phyloP scores from a whole-genome alignment of 2,113 vertebrate species.

The Dendropsophus ebraccatus region DNA sequence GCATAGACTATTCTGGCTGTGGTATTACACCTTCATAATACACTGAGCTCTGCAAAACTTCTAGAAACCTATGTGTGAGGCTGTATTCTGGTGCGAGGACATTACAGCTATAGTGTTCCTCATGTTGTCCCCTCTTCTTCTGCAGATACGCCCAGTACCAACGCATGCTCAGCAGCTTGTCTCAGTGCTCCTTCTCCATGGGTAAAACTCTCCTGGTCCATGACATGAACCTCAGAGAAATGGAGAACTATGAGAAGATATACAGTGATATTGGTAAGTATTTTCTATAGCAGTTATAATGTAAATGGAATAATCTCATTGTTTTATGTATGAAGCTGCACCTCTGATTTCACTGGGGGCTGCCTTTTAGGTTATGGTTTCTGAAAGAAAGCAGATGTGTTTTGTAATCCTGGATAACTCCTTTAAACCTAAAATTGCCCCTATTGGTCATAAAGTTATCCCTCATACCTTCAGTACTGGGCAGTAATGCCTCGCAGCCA shows the following conservation, averaged over 20 bases:
- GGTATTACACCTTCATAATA: neutral
- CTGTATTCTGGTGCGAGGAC: neutral
- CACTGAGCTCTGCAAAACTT: neutral
- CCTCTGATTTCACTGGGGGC: no score
- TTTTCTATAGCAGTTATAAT: neutral
- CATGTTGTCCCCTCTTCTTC: neutral
- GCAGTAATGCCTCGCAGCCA: neutral
- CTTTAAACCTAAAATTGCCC: neutral
- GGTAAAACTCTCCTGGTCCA: slow-evolving; percentile 96
- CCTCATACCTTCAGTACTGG: neutral
- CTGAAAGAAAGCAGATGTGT: no score
- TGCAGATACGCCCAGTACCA: slow-evolving; percentile 92
- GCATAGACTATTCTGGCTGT: neutral
- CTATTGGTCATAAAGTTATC: neutral
- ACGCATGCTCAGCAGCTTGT: slow-evolving; percentile 90
- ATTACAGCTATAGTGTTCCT: neutral
- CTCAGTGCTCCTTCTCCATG: slow-evolving; percentile 98
- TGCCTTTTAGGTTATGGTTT: no score
- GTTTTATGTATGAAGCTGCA: no score
- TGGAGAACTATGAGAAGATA: slow-evolving; percentile 98
- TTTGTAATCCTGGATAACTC: no score
- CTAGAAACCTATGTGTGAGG: neutral
- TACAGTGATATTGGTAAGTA: slow-evolving; percentile 90
- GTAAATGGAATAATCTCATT: neutral
- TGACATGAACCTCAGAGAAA: slow-evolving; percentile 97